Evolutionary conservation across 1,140 invertebrate species (phyloP).

Genomic region (Pygmarrhopalites habei): DNA sequence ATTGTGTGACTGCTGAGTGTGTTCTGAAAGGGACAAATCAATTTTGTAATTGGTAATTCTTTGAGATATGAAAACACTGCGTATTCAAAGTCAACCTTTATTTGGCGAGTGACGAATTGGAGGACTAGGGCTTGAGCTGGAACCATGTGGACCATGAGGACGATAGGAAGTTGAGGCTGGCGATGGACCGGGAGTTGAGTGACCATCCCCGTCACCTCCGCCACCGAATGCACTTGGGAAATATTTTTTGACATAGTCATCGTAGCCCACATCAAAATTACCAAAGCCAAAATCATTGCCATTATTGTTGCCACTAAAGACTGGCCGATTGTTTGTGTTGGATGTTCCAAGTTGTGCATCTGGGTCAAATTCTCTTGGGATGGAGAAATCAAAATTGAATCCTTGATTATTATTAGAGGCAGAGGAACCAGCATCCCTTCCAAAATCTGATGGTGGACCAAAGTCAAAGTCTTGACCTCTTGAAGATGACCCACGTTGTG

Average conservation of each 20-base stretch:
- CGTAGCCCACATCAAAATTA: conserved; percentile 31
- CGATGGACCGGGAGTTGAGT: conserved; percentile 11
- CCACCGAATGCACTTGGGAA: conserved; percentile 28
- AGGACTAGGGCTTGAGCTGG: background rate
- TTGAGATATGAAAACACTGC: too few species aligned
- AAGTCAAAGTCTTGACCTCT: conserved; percentile 24
- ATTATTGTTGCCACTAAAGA: conserved; percentile 2
- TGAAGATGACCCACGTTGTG: background rate
- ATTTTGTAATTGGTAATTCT: too few species aligned
- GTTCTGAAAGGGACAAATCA: too few species aligned
- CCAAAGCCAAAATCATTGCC: conserved; percentile 9
- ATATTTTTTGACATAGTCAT: conserved; percentile 33
- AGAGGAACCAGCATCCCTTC: background rate
- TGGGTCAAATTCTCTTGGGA: conserved; percentile 33
- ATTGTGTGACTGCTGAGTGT: conserved; percentile 25
- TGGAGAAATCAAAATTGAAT: conserved; percentile 31
- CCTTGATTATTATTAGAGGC: conserved; percentile 7
- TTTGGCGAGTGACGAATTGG: background rate
- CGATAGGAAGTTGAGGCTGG: conserved; percentile 17
- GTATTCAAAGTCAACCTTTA: too few species aligned
- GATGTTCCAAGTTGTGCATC: conserved; percentile 25
- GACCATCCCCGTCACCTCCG: too few species aligned
- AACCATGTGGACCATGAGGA: conserved; percentile 9
- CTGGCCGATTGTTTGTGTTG: conserved; percentile 19
- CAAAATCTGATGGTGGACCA: conserved; percentile 30